Evolutionary conservation across 2,888 invertebrate genomes (phyloP).

Genomic region (Caenorhabditis becei): DNA sequence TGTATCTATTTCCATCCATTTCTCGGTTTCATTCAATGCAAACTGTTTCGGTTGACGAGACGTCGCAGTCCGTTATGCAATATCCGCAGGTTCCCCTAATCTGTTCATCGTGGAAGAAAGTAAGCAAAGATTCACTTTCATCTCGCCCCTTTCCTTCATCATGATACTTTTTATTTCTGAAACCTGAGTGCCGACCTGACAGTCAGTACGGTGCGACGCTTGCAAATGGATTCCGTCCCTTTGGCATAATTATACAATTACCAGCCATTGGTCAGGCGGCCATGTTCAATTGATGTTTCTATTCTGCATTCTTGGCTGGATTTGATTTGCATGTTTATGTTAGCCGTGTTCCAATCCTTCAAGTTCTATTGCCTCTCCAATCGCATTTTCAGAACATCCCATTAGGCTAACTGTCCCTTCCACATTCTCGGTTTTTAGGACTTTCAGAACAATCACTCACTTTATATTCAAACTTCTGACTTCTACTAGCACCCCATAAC

Average conservation of each 20-base stretch:
- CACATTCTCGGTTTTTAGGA: neutral
- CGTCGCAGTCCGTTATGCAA: constrained; percentile 51
- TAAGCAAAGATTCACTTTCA: constrained; percentile 19
- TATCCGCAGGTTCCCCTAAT: constrained; percentile 38
- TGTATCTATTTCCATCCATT: constrained; percentile 25
- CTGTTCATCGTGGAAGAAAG: constrained; percentile 45
- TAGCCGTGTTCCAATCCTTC: neutral
- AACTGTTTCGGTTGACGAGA: constrained; percentile 40
- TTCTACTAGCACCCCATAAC: no score
- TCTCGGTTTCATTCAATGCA: constrained; percentile 17
- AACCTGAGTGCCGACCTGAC: constrained; percentile 33
- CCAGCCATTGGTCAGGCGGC: constrained; percentile 38
- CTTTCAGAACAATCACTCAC: no score
- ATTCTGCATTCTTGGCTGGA: neutral
- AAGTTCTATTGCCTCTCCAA: no score
- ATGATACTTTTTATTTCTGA: constrained; percentile 37
- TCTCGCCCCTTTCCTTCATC: constrained; percentile 29
- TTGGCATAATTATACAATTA: constrained; percentile 58
- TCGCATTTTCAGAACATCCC: no score
- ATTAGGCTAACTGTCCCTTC: no score
- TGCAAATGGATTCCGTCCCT: constrained; percentile 41
- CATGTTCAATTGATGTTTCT: constrained; percentile 2
- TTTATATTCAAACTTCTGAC: no score
- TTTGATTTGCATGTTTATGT: constrained; percentile 2
- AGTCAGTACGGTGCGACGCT: constrained; percentile 25